A percentile compares a stretch with the other conserved stretches of the same genome.
These are phyloP conservation scores for Loriculus beryllinus DNA, from an alignment of 2,797 vertebrate species.

Conservation along the genomic window DNA sequence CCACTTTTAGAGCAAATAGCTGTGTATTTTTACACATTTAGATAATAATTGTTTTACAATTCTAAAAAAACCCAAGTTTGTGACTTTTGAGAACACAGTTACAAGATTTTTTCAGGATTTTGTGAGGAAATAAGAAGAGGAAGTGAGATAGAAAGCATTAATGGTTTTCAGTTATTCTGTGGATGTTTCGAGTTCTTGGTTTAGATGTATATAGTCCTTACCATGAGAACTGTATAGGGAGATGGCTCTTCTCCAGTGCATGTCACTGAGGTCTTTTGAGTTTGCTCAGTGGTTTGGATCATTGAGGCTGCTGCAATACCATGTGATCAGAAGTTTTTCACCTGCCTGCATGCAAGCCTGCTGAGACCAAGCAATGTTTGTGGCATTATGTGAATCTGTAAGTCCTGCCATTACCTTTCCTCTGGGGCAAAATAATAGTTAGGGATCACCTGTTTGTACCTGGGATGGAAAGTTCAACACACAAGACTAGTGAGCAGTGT, in stretches of 20 bases:
- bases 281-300: background rate
- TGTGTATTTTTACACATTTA: background rate
- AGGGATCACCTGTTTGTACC: background rate
- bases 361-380: background rate
- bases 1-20: background rate
- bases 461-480: background rate
- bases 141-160: background rate
- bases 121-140: background rate
- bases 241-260: background rate
- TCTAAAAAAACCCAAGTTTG: background rate
- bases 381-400: background rate
- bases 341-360: background rate
- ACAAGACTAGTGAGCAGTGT: background rate
- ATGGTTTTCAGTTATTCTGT: background rate
- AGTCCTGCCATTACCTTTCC: background rate
- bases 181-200: background rate
- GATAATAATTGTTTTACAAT: background rate
- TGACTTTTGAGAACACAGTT: background rate
- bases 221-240: background rate
- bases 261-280: background rate
- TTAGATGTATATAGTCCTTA: background rate
- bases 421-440: background rate
- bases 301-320: accelerated
- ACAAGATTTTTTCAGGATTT: background rate
- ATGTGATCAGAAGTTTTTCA: background rate